Percentiles rank a stretch among this genome's conserved stretches.
phyloP scores from a whole-genome alignment of 2,797 vertebrate species.

The Sebastes reedi region DNA sequence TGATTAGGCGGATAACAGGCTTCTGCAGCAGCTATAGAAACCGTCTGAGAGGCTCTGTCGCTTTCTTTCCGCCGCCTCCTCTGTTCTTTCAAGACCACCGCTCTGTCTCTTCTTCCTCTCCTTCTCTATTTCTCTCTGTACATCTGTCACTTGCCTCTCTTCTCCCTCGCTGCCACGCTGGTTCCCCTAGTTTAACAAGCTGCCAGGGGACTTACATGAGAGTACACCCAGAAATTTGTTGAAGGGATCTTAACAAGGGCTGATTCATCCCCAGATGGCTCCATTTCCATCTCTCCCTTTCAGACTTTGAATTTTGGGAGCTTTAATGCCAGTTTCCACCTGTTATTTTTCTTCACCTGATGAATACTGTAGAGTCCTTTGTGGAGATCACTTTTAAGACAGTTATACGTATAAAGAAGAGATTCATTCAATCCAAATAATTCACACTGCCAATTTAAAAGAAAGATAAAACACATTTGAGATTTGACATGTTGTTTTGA shows the following conservation, averaged over 20 bases:
- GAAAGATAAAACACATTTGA: neutral
- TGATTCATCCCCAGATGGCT: slow-evolving; percentile 72
- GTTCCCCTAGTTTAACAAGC: slow-evolving; percentile 75
- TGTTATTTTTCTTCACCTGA: slow-evolving; percentile 27
- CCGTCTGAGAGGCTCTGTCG: slow-evolving; percentile 33
- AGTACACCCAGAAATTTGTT: slow-evolving; percentile 67
- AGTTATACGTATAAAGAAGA: neutral
- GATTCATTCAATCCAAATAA: neutral
- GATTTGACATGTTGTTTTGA: neutral
- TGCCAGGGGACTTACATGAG: slow-evolving; percentile 67
- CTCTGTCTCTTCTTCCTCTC: slow-evolving; percentile 48
- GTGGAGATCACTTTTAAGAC: neutral
- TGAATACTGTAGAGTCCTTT: neutral
- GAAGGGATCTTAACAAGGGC: slow-evolving; percentile 62
- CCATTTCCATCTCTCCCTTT: slow-evolving; percentile 33
- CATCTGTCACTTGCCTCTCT: slow-evolving; percentile 64
- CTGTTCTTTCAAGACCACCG: slow-evolving; percentile 56
- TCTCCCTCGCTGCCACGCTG: slow-evolving; percentile 45
- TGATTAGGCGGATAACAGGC: slow-evolving; percentile 72
- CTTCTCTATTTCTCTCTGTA: slow-evolving; percentile 26
- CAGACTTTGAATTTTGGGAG: slow-evolving; percentile 20
- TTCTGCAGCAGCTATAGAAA: slow-evolving; percentile 51
- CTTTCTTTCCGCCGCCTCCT: slow-evolving; percentile 36
- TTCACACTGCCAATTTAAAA: neutral
- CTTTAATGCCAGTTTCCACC: slow-evolving; percentile 6